Conservation (phyloP, 1,140 invertebrate genomes). For the Palaemon carinicauda region DNA sequence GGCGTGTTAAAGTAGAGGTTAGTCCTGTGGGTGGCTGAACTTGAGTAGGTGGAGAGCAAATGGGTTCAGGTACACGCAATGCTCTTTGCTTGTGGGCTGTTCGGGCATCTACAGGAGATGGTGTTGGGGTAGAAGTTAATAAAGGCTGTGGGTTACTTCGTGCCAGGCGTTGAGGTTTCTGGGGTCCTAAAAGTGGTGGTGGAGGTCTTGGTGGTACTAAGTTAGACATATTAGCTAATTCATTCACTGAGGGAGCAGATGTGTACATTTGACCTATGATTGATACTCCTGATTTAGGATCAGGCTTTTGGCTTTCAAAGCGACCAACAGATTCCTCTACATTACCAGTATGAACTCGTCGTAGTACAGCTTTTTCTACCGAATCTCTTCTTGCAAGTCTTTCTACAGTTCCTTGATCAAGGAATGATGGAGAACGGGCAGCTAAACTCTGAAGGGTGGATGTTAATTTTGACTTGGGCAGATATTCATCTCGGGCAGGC, state of each 20-base stretch:
- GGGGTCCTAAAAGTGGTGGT: conserved; percentile 68
- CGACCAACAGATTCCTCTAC: conserved; percentile 52
- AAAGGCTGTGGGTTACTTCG: conserved; percentile 62
- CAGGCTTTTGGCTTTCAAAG: conserved; percentile 36
- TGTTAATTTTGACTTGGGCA: conserved; percentile 84
- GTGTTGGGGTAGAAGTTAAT: conserved; percentile 55
- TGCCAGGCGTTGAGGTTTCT: conserved; percentile 69
- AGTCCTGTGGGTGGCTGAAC: conserved; percentile 37
- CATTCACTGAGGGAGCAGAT: conserved; percentile 79
- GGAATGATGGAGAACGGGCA: conserved; percentile 61
- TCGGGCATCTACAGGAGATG: conserved; percentile 33
- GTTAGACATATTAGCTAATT: conserved; percentile 79
- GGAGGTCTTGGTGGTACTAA: conserved; percentile 79
- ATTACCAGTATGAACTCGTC: conserved; percentile 53
- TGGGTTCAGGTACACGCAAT: conserved; percentile 28
- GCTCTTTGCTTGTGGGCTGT: conserved; percentile 31
- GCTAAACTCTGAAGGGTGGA: conserved; percentile 58
- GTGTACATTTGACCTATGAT: conserved; percentile 82
- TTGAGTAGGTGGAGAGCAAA: conserved; percentile 32
- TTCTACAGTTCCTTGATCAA: conserved; percentile 50
- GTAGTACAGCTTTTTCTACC: conserved; percentile 55
- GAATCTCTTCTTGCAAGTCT: conserved; percentile 50
- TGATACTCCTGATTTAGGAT: conserved; percentile 67
- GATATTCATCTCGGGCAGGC: conserved; percentile 72
- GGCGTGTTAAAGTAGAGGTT: background rate